Conservation (phyloP, 1,140 invertebrate genomes). For the Ceratina japonica region DNA sequence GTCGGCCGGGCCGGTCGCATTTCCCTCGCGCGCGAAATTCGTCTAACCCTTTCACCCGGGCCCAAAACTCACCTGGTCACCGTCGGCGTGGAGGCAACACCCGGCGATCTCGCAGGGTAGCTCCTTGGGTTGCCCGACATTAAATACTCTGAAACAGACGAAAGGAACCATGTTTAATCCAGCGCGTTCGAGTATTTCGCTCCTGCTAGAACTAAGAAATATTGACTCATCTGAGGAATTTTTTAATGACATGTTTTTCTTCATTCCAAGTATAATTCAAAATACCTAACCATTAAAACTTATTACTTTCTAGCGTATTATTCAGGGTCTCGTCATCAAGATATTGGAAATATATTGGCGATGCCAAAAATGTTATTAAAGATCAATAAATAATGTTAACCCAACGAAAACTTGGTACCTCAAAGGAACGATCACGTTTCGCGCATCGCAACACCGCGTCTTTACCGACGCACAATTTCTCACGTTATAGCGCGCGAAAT, state of each 20-base stretch:
- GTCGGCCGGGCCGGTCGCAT: conserved; percentile 21
- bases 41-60: conserved; percentile 1
- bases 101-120: conserved; percentile 77
- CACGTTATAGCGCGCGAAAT: neutral
- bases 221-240: too few species aligned
- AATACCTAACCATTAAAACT: too few species aligned
- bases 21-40: conserved; percentile 40
- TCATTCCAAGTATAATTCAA: conserved; percentile 42
- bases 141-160: conserved; percentile 79
- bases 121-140: conserved; percentile 79
- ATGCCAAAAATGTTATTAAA: too few species aligned
- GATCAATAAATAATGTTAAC: too few species aligned
- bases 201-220: too few species aligned
- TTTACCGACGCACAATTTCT: neutral
- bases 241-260: too few species aligned
- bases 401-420: too few species aligned
- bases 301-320: too few species aligned
- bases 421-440: too few species aligned
- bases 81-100: conserved; percentile 72
- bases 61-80: conserved; percentile 69
- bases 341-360: too few species aligned
- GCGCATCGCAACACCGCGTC: neutral
- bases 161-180: conserved; percentile 33
- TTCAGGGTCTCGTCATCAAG: too few species aligned
- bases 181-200: neutral